A percentile compares a stretch with the other conserved stretches of the same genome.
phyloP scores from a whole-genome alignment of 2,113 vertebrate genomes.

The Alligator mississippiensis region DNA sequence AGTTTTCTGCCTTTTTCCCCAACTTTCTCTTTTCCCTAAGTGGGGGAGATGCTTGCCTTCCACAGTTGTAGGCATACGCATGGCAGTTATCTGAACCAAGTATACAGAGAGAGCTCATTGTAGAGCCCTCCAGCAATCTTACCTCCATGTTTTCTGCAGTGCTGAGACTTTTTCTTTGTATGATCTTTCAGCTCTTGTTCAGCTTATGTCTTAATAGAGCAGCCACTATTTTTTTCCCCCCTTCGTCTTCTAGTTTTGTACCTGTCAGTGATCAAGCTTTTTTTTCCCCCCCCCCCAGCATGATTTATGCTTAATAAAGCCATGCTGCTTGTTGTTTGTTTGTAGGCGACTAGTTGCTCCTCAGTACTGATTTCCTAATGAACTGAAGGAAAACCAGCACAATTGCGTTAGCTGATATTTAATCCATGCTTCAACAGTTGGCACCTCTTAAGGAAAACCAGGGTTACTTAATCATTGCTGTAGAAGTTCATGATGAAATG shows the following conservation, averaged over 20 bases:
- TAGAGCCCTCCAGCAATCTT: not conserved
- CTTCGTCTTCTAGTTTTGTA: constrained; percentile 51
- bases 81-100: not conserved
- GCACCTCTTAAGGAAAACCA: too few relatives aligned
- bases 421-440: too few relatives aligned
- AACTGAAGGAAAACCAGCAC: not conserved
- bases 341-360: not conserved
- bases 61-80: not conserved
- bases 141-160: not conserved
- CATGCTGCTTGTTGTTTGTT: constrained; percentile 33
- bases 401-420: not conserved
- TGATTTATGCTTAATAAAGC: constrained; percentile 71
- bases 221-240: not conserved
- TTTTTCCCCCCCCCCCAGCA: not conserved
- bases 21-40: not conserved
- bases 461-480: too few relatives aligned
- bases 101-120: not conserved
- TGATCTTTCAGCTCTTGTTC: not conserved
- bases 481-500: too few relatives aligned
- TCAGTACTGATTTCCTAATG: not conserved
- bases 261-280: constrained; percentile 40
- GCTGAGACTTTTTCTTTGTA: not conserved
- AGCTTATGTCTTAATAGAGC: constrained; percentile 6
- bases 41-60: constrained; percentile 17
- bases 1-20: not conserved